Base-by-base conservation (phyloP, 1,140 invertebrate genomes). In the Aphis gossypii region DNA sequence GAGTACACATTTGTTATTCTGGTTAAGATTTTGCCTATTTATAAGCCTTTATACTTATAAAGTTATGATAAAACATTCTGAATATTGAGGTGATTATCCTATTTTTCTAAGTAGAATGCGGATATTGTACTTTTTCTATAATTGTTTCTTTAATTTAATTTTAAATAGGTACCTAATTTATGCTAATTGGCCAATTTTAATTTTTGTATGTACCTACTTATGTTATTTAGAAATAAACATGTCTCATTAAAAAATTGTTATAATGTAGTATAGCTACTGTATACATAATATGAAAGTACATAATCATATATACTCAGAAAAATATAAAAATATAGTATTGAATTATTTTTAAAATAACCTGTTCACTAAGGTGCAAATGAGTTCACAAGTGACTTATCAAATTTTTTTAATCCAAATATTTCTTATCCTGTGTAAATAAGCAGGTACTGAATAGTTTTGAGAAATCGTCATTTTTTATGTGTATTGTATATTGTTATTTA, bases 401-500 rank as follows among this genome's bases (percentile, higher is more conserved):
- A 9, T 76, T 76, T 18, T 76, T 0, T 76, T 76, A 4, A 68
- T 60, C 7, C 25, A 44, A 90, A 60, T 68, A 76, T 35, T 23
- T 48, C 21, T 92, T 83, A 51, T 92, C 44, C 23, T 38, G 21
- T 51, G 68, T 21, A 82, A 82, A 82, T 92, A 7, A 68, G 30
- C 2, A 41, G 38, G 38, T 51, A 51, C 46, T 92, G 46, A 35
- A n/a, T 51, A 83, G 46, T 92, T 83, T 21, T 38, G 30, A 92
- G 44, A 82, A 48, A 38, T 68, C 83, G 54, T 90, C 41, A 90
- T 90, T 0, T 56, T 30, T 68, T 44, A 44, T 44, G 88, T 68
- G 14, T 60, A 46, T 90, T 90, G 41, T 90, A 46, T 44, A 68
- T 90, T 90, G 56, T 90, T 68, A 46, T 90, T 90, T 90, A 90